phyloP scores from a whole-genome alignment of 1,140 invertebrate species.

The Drosophila trapezifrons region DNA sequence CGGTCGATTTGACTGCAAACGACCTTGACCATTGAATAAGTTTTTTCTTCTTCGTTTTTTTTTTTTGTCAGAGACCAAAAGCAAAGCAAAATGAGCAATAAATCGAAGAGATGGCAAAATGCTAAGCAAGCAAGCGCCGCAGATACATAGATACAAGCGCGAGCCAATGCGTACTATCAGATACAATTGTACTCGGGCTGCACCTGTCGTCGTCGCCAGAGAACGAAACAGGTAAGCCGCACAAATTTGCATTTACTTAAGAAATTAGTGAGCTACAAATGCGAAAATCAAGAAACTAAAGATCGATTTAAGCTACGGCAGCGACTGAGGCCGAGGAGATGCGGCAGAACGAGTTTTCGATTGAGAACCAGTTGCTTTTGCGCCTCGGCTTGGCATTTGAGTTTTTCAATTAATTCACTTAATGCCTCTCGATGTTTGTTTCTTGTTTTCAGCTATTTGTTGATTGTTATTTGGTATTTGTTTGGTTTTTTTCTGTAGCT shows the following conservation, averaged over 20 bases:
- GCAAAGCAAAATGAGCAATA: constrained; percentile 78
- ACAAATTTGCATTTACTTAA: constrained; percentile 74
- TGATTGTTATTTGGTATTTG: constrained; percentile 11
- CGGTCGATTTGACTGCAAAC: constrained; percentile 73
- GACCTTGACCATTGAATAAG: constrained; percentile 81
- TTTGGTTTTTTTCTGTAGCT: constrained; percentile 13
- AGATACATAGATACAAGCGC: constrained; percentile 44
- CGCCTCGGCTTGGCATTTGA: constrained; percentile 65
- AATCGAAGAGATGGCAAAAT: constrained; percentile 71
- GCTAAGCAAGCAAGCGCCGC: constrained; percentile 33
- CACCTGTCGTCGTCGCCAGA: constrained; percentile 66
- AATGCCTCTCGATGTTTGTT: constrained; percentile 47
- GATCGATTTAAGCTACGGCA: constrained; percentile 40
- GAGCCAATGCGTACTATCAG: constrained; percentile 48
- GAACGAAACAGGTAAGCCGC: constrained; percentile 55
- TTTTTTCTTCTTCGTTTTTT: constrained; percentile 29
- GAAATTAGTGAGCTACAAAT: constrained; percentile 64
- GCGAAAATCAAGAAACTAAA: constrained; percentile 61
- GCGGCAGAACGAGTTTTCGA: constrained; percentile 58
- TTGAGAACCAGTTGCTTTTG: constrained; percentile 75
- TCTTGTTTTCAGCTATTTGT: constrained; percentile 26
- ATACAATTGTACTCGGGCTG: constrained; percentile 52
- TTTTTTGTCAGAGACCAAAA: constrained; percentile 59
- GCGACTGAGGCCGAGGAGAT: constrained; percentile 6
- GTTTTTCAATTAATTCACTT: constrained; percentile 68